A percentile compares a stretch with the other conserved stretches of the same genome.
These are phyloP conservation scores for Sinonovacula constricta DNA, from an alignment of 1,140 invertebrate genomes.

Conservation along the genomic window DNA sequence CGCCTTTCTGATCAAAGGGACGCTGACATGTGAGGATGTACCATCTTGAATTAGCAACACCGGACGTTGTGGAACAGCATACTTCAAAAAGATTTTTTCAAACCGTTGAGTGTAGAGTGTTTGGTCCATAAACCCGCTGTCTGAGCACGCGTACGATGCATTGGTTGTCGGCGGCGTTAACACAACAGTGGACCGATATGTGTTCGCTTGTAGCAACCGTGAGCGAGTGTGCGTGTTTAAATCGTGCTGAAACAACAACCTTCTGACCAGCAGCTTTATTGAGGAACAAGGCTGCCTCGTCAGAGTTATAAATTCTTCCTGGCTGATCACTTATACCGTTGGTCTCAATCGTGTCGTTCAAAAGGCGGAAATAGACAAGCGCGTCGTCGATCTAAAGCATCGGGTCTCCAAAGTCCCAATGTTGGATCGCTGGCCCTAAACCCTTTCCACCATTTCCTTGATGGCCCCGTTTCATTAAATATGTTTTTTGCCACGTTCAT, in stretches of 20 bases:
- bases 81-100: slow-evolving; percentile 20
- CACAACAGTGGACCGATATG: neutral
- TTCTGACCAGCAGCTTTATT: slow-evolving; percentile 2
- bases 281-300: neutral
- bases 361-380: neutral
- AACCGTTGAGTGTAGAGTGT: slow-evolving; percentile 21
- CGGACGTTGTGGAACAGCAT: slow-evolving; percentile 14
- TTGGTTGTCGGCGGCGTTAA: neutral
- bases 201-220: neutral
- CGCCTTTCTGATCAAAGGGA: neutral
- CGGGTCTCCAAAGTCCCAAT: neutral
- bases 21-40: slow-evolving; percentile 19
- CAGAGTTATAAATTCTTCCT: neutral
- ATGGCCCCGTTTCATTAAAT: neutral
- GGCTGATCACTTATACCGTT: neutral
- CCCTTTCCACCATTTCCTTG: slow-evolving; percentile 3
- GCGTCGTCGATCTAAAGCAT: neutral
- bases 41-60: slow-evolving; percentile 43
- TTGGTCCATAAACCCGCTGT: neutral
- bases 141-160: neutral
- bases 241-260: neutral
- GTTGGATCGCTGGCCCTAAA: neutral
- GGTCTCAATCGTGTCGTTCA: neutral
- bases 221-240: neutral
- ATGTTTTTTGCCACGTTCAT: neutral